Base-by-base conservation (phyloP, 2,113 vertebrate genomes). In the Lophius piscatorius region DNA sequence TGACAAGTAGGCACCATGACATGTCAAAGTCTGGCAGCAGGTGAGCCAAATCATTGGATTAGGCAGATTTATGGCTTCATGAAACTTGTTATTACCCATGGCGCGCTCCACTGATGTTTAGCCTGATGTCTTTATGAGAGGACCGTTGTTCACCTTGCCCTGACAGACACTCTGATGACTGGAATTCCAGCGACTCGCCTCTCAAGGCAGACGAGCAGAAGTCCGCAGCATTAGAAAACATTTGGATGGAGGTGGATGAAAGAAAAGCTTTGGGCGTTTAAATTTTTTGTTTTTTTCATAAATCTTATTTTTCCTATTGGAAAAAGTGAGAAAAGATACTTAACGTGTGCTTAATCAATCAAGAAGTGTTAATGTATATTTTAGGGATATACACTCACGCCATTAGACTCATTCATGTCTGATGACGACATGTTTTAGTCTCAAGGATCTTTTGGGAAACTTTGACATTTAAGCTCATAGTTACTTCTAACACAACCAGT, bases 41-140 rank as follows among this genome's bases (percentile, higher is more conserved):
- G 88, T 87, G 86, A 90, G 85, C 81, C 81, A 81, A 84, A 90
- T 88, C 88, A 90, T 88, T 90, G 85, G 83, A 87, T 89, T 79
- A 83, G 84, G 80, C 80, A 85, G 88, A 90, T 90, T 92, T 91
- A 91, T 81, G 70, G 83, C 71, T 85, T 82, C 82, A 86, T 90
- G 85, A 91, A 89, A 85, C 78, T 81, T 88, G 86, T 90, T 90
- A 90, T 87, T 87, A 87, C 82, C 84, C 72, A 64, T 14, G 51
- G 69, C 36, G 48, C 50, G 79, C 82, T 83, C 62, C 83, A 79
- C 74, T 85, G 87, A 84, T 85, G 87, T 82, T 86, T 83, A 79
- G 73, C 62, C 75, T 87, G 88, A 90, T 88, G 87, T 89, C 87
- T 90, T 89, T 87, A 89, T 91, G 81, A 87, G 86, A 35, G 47